A percentile compares a stretch with the other conserved stretches of the same genome.
These are phyloP conservation scores for Eremophila alpestris DNA, from an alignment of 2,797 vertebrate species.

Conservation along the genomic window DNA sequence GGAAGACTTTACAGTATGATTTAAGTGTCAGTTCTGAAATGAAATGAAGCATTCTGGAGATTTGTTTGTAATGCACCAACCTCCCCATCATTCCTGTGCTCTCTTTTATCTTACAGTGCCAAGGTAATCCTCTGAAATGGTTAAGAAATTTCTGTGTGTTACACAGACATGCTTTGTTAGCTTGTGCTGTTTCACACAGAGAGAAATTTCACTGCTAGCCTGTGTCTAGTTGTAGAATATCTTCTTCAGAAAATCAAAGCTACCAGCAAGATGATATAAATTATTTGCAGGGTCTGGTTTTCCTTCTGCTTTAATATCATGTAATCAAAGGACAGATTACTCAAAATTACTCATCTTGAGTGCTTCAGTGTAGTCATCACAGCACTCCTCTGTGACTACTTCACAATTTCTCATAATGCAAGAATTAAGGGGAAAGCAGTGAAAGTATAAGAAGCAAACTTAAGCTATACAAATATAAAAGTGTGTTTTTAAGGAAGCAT, in stretches of 20 bases:
- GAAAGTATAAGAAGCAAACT: neutral
- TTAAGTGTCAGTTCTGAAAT: neutral
- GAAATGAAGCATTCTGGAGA: neutral
- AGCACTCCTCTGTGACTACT: constrained; percentile 12
- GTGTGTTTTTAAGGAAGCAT: neutral
- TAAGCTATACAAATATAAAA: neutral
- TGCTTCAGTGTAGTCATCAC: neutral
- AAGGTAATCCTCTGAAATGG: neutral
- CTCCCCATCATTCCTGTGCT: neutral
- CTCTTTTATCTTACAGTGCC: neutral
- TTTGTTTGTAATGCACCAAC: neutral
- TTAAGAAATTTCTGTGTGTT: neutral
- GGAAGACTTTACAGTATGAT: neutral
- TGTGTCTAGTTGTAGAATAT: neutral
- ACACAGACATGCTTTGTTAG: neutral
- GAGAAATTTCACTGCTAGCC: neutral
- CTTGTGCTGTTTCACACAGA: neutral
- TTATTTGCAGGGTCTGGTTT: constrained; percentile 20
- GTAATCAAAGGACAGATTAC: constrained; percentile 45
- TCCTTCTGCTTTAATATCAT: constrained; percentile 10
- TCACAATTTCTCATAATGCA: neutral
- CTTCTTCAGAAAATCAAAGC: constrained; percentile 17
- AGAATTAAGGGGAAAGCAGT: neutral
- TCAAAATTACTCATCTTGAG: constrained; percentile 47
- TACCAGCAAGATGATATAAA: neutral